phyloP scores from a whole-genome alignment of 2,113 vertebrate species.

The Neolamprologus devosi region DNA sequence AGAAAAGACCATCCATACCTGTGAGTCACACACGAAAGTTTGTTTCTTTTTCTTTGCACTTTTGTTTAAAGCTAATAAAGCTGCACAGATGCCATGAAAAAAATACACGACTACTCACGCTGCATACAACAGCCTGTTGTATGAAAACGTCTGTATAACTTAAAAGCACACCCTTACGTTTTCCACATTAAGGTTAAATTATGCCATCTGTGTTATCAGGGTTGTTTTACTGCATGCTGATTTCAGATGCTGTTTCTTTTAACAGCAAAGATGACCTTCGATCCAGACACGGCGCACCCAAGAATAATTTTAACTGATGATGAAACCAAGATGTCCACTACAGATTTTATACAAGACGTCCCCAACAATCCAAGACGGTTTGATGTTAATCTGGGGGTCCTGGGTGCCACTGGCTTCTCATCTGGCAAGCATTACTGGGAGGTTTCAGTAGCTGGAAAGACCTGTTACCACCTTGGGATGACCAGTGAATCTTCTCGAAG shows the following conservation, averaged over 20 bases:
- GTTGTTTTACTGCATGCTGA: background rate
- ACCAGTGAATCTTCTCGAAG: slow-evolving; percentile 30
- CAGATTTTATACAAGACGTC: fast-evolving
- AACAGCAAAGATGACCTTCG: slow-evolving; percentile 3
- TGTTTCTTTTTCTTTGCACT: background rate
- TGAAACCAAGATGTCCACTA: background rate
- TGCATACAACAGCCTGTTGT: background rate
- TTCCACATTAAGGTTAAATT: background rate
- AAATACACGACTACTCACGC: background rate
- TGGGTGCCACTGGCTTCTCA: slow-evolving; percentile 26
- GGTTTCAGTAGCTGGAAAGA: slow-evolving; percentile 18
- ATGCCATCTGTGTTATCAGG: background rate
- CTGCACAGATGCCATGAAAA: background rate
- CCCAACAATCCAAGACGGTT: slow-evolving; percentile 7
- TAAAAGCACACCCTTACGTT: background rate
- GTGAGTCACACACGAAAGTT: slow-evolving; percentile 2
- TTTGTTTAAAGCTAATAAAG: background rate
- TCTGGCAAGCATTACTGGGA: slow-evolving; percentile 57
- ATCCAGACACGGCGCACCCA: slow-evolving; percentile 40
- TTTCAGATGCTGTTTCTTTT: background rate
- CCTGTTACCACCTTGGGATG: slow-evolving; percentile 47
- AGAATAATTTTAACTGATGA: slow-evolving; percentile 8
- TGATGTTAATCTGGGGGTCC: background rate
- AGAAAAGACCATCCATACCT: background rate
- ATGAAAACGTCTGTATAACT: background rate